phyloP scores from a whole-genome alignment of 2,888 invertebrate species.

The Ectemnius continuus region DNA sequence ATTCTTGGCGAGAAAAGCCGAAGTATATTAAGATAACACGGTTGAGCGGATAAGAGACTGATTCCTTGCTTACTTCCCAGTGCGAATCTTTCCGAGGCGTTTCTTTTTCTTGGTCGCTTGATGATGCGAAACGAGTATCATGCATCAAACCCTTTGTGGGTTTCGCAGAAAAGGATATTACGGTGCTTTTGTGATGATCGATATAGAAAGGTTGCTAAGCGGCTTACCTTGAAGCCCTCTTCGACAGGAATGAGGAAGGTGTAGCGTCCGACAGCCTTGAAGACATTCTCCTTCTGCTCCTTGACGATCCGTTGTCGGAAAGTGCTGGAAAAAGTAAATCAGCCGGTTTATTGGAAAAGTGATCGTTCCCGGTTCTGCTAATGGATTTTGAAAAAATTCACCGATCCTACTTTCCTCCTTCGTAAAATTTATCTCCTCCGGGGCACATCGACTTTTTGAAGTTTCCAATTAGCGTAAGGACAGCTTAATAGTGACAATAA shows the following conservation, averaged over 20 bases:
- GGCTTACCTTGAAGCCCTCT: constrained; percentile 89
- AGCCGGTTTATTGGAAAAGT: background rate
- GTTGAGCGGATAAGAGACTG: too few species aligned
- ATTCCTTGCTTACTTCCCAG: too few species aligned
- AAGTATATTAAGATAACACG: too few species aligned
- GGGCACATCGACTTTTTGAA: too few species aligned
- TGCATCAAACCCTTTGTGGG: constrained; percentile 29
- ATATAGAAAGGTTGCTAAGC: constrained; percentile 51
- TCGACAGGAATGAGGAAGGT: constrained; percentile 96
- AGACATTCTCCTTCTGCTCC: constrained; percentile 86
- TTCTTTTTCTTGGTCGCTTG: background rate
- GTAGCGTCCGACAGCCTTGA: constrained; percentile 87
- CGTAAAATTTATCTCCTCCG: too few species aligned
- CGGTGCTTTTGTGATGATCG: constrained; percentile 45
- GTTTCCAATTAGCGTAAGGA: too few species aligned
- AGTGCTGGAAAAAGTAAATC: constrained; percentile 78
- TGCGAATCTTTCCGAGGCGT: too few species aligned
- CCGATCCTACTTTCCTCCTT: background rate
- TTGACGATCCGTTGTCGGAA: constrained; percentile 88
- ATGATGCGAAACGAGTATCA: constrained; percentile 12
- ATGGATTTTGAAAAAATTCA: background rate
- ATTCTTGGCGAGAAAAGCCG: too few species aligned
- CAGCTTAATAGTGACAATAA: too few species aligned
- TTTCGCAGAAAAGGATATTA: constrained; percentile 44
- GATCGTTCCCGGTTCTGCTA: background rate